These are phyloP conservation scores for Ataeniobius toweri DNA, from an alignment of 2,797 vertebrate species.

Conservation along the genomic window DNA sequence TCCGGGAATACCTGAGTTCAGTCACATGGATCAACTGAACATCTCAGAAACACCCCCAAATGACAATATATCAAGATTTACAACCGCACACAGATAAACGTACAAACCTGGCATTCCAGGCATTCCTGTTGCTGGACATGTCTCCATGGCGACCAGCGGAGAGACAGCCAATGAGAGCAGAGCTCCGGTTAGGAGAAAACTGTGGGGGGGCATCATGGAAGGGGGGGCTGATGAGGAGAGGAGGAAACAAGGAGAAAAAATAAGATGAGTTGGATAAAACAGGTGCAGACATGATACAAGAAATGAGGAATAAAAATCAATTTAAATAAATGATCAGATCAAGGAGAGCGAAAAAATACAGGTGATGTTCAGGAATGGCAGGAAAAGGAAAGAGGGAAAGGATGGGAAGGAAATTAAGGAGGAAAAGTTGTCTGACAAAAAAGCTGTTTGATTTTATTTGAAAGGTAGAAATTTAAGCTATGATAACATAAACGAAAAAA, in stretches of 20 bases:
- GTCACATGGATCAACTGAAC: constrained; percentile 1
- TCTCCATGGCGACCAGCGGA: constrained; percentile 26
- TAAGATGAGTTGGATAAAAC: neutral
- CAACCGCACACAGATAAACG: neutral
- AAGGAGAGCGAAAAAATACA: rapidly evolving
- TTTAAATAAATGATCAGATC: neutral
- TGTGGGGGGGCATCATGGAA: constrained; percentile 40
- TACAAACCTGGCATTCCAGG: constrained; percentile 65
- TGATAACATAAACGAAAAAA: neutral
- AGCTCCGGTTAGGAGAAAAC: constrained; percentile 14
- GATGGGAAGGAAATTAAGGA: neutral
- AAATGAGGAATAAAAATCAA: too few species aligned
- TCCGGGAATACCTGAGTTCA: constrained; percentile 64
- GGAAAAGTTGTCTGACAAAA: neutral
- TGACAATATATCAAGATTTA: neutral
- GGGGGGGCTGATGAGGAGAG: constrained; percentile 24
- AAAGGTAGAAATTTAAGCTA: neutral
- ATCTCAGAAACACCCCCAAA: neutral
- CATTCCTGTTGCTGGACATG: constrained; percentile 44
- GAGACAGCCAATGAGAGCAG: constrained; percentile 40
- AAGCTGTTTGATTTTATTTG: too few species aligned
- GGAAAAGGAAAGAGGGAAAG: too few species aligned
- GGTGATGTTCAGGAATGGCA: too few species aligned
- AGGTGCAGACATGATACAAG: neutral
- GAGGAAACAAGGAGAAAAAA: neutral